Evolutionary conservation across 2,888 invertebrate genomes (phyloP), one percentile per base, ranked within the genome.

Genomic region (Aphrophora alni): DNA sequence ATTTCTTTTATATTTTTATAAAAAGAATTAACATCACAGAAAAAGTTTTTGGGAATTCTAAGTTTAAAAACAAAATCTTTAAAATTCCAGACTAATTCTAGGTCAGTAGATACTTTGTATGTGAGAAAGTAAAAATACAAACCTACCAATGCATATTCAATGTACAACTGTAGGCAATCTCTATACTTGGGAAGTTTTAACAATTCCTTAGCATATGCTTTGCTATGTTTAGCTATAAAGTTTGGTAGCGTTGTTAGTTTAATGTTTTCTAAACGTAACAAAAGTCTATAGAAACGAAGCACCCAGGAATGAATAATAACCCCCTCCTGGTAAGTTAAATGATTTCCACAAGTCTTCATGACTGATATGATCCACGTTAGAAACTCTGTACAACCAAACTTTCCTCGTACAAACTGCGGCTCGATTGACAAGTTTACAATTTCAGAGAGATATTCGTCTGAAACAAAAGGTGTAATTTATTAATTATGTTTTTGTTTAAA

Each of bases 121-220:
- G 5, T 33, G 8, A 33, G 8, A 33, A 8, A 33, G 33, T 33
- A 5, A 33, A 33, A 3, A 33, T 33, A 33, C 33, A 33, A 10
- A 74, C 74, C 59, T 79, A 92, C 89, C 74, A 93, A 86, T 10
- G 92, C 93, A 86, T 92, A 92, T 86, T 93, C 93, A 4, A 90
- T 89, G 85, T 92, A 93, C 82, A 92, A 90, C 77, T 91, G 88
- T 26, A 91, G 86, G 83, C 91, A 90, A 83, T 90, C 90, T 38
- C 92, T 88, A 85, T 92, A 91, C 44, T 88, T 88, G 0, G 89
- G 88, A 59, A 87, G 87, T 81, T 91, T 91, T 0, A 93, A 85
- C 72, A 93, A 87, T 21, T 89, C 89, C 83, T 93, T 93, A 5
- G 92, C 87, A 12, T 89, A 88, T 0, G 87, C 87, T 82, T 91